These are phyloP conservation scores for Phoebastria nigripes DNA, from an alignment of 2,797 vertebrate species.

Conservation along the genomic window DNA sequence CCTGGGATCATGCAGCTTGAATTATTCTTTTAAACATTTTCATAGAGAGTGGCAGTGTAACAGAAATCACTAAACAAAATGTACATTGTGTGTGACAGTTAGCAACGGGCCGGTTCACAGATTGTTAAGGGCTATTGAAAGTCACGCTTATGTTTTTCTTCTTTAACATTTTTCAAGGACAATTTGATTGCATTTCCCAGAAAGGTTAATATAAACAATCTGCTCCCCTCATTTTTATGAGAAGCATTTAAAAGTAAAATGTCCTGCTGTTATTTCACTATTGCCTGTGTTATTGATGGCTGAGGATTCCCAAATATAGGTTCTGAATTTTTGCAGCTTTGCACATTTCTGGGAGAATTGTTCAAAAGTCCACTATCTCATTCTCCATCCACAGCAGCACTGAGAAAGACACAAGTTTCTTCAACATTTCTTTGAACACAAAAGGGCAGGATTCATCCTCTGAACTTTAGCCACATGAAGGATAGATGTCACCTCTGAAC, in stretches of 20 bases:
- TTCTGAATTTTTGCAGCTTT: constrained; percentile 57
- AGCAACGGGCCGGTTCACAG: constrained; percentile 64
- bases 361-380: background rate
- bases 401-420: background rate
- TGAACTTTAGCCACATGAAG: background rate
- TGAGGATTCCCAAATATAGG: constrained; percentile 47
- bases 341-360: constrained; percentile 51
- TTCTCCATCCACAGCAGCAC: background rate
- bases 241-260: constrained; percentile 63
- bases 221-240: constrained; percentile 69
- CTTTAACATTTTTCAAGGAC: constrained; percentile 69
- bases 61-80: constrained; percentile 69
- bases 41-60: constrained; percentile 63
- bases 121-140: constrained; percentile 71
- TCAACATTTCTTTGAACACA: background rate
- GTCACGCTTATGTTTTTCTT: constrained; percentile 67
- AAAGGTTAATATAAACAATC: constrained; percentile 71
- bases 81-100: constrained; percentile 70
- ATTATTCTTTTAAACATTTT: constrained; percentile 71
- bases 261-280: constrained; percentile 63
- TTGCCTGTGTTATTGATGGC: constrained; percentile 64
- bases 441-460: background rate
- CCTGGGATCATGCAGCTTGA: constrained; percentile 66
- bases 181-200: constrained; percentile 68
- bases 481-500: background rate